phyloP scores from a whole-genome alignment of 2,888 invertebrate species.

The Sphinx pinastri region DNA sequence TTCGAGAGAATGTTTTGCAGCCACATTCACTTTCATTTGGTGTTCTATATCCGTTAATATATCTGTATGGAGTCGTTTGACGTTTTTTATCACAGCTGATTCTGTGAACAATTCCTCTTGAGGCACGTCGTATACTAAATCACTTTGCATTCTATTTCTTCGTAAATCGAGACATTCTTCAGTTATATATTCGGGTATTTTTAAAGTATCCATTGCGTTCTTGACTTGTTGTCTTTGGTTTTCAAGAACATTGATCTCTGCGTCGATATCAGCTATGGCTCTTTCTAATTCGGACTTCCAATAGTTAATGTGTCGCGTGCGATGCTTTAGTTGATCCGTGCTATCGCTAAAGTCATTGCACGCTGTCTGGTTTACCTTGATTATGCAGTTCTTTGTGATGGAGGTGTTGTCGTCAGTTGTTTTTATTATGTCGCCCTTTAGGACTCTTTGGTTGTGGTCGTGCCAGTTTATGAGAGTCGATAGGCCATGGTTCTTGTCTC shows the following conservation, averaged over 20 bases:
- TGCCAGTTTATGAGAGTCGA: constrained; percentile 68
- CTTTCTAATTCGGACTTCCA: constrained; percentile 76
- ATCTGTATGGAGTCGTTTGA: constrained; percentile 85
- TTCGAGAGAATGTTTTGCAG: constrained; percentile 91
- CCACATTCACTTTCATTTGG: constrained; percentile 88
- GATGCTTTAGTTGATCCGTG: constrained; percentile 70
- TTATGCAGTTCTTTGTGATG: constrained; percentile 73
- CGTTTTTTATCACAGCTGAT: constrained; percentile 87
- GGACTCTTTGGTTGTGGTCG: constrained; percentile 63
- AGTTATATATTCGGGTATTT: constrained; percentile 72
- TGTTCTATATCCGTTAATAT: constrained; percentile 87
- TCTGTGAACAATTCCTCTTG: constrained; percentile 91
- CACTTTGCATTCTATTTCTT: constrained; percentile 87
- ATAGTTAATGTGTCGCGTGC: constrained; percentile 74
- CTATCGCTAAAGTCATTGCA: constrained; percentile 71
- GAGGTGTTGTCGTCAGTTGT: constrained; percentile 73
- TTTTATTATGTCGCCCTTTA: constrained; percentile 73
- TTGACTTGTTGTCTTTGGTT: constrained; percentile 74
- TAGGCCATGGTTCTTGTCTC: constrained; percentile 61
- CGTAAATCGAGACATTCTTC: constrained; percentile 89
- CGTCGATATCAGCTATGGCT: constrained; percentile 72
- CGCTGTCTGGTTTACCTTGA: constrained; percentile 75
- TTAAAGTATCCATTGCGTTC: constrained; percentile 69
- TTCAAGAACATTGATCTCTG: constrained; percentile 67
- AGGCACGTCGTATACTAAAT: constrained; percentile 89